Conservation (phyloP, 2,797 vertebrate species). For the Sebastes paucispinis region DNA sequence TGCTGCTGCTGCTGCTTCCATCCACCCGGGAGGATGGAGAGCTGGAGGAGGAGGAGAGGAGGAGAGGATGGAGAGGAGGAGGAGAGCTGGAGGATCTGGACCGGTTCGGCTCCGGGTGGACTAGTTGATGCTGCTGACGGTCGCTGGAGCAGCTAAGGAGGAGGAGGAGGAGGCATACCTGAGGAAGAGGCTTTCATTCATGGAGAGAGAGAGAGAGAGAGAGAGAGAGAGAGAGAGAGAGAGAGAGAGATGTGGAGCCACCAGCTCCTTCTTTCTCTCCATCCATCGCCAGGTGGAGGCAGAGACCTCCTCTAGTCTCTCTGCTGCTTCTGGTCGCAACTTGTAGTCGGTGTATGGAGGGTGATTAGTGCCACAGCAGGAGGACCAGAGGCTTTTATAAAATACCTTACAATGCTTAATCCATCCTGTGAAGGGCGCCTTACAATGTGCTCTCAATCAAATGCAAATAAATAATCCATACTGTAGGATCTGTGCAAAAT, state of each 20-base stretch:
- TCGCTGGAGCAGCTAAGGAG: conserved; percentile 24
- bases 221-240: not conserved
- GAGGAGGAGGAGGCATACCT: conserved; percentile 55
- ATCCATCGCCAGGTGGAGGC: conserved; percentile 71
- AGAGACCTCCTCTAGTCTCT: conserved; percentile 38
- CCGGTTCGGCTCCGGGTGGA: not conserved
- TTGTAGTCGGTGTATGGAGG: not conserved
- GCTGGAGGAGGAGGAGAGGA: too few relatives aligned
- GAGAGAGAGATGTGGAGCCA: not conserved
- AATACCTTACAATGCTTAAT: too few relatives aligned
- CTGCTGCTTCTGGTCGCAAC: not conserved
- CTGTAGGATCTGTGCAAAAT: too few relatives aligned
- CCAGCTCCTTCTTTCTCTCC: conserved; percentile 24
- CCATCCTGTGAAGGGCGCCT: too few relatives aligned
- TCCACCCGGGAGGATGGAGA: not conserved
- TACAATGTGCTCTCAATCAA: too few relatives aligned
- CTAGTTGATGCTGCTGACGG: conserved; percentile 10
- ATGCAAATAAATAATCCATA: too few relatives aligned
- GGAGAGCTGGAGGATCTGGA: not conserved
- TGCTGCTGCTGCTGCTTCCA: not conserved
- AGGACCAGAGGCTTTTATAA: too few relatives aligned
- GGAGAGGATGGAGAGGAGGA: not conserved
- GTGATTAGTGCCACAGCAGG: not conserved
- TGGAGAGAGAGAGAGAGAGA: not conserved
- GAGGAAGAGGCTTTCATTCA: conserved; percentile 63